phyloP scores from a whole-genome alignment of 1,140 invertebrate genomes.

The Carposina sasakii region DNA sequence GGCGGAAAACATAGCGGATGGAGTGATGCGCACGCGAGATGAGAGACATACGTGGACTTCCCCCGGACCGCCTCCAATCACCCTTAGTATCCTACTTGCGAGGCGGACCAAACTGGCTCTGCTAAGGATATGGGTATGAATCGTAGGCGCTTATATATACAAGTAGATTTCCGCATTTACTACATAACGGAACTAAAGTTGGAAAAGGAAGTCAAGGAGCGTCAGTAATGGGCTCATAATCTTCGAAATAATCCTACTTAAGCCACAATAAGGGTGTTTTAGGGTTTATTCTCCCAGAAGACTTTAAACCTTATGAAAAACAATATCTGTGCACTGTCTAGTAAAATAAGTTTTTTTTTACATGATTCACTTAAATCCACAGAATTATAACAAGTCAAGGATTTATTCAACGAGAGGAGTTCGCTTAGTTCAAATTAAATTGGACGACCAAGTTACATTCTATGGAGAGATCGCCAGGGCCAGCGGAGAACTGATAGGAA shows the following conservation, averaged over 20 bases:
- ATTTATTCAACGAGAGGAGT: constrained; percentile 86
- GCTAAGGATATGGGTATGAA: constrained; percentile 85
- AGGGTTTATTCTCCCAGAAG: too few relatives aligned
- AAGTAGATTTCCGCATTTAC: background rate
- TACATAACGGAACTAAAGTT: too few relatives aligned
- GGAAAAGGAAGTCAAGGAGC: too few relatives aligned
- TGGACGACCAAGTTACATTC: constrained; percentile 82
- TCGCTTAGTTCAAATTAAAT: constrained; percentile 78
- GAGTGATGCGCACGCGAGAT: constrained; percentile 81
- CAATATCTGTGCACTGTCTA: too few relatives aligned
- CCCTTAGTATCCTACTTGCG: constrained; percentile 75
- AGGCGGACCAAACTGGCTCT: constrained; percentile 76
- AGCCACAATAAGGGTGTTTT: too few relatives aligned
- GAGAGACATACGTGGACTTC: constrained; percentile 85
- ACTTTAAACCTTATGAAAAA: too few relatives aligned
- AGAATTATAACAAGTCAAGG: constrained; percentile 92
- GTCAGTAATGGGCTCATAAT: too few relatives aligned
- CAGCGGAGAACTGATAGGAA: constrained; percentile 80
- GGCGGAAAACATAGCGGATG: constrained; percentile 77
- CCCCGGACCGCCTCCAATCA: constrained; percentile 74
- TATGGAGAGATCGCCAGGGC: constrained; percentile 86
- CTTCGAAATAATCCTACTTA: too few relatives aligned
- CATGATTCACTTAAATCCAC: too few relatives aligned
- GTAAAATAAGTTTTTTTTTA: too few relatives aligned
- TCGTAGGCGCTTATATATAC: too few relatives aligned